Percentiles rank a stretch among this genome's conserved stretches.
phyloP scores from a whole-genome alignment of 2,888 invertebrate species.

The Sinopyrophorus schimmeli region DNA sequence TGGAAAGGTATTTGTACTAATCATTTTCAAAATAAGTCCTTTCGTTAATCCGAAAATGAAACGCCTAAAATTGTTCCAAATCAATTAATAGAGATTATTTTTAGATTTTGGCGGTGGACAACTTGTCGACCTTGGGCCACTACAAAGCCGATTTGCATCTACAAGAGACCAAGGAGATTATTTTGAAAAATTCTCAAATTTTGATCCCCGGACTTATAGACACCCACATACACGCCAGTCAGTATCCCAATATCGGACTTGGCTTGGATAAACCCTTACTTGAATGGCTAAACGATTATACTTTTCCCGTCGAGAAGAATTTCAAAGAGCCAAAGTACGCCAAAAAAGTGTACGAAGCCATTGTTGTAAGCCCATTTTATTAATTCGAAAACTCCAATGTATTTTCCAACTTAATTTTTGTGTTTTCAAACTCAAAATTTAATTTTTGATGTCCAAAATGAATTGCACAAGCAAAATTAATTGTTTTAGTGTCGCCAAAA shows the following conservation, averaged over 20 bases:
- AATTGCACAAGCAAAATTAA: too few species aligned
- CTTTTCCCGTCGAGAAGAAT: conserved; percentile 79
- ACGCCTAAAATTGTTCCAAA: too few species aligned
- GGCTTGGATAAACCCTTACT: conserved; percentile 79
- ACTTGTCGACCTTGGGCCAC: conserved; percentile 45
- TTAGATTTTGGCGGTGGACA: conserved; percentile 31
- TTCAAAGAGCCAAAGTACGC: conserved; percentile 73
- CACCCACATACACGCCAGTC: conserved; percentile 88
- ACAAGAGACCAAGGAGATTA: conserved; percentile 27
- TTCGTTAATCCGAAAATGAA: too few species aligned
- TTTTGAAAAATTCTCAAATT: conserved; percentile 62
- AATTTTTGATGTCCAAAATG: neutral
- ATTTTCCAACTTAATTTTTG: neutral
- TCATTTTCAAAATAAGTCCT: too few species aligned
- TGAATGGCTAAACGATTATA: conserved; percentile 84
- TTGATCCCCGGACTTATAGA: conserved; percentile 88
- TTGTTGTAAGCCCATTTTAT: conserved; percentile 69
- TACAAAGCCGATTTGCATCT: conserved; percentile 21
- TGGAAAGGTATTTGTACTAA: conserved; percentile 20
- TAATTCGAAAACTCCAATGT: neutral
- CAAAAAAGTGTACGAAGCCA: conserved; percentile 68
- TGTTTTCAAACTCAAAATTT: neutral
- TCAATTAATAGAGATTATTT: too few species aligned
- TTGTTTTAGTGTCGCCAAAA: too few species aligned
- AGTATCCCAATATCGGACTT: conserved; percentile 83